Evolutionary conservation across 2,888 invertebrate genomes (phyloP).

Genomic region (Cerceris rybyensis): DNA sequence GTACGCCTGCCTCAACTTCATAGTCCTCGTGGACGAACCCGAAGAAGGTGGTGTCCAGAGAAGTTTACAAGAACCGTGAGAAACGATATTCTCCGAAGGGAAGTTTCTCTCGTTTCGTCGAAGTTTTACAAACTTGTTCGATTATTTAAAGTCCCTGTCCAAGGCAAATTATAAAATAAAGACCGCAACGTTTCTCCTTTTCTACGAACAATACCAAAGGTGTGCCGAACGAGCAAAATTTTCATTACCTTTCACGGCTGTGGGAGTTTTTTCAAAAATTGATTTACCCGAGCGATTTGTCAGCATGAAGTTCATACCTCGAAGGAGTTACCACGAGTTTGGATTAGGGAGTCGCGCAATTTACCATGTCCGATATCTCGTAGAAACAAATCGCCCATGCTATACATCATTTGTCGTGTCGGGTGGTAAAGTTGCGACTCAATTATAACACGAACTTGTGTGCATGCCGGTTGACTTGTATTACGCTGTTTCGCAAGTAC

Average conservation of each 20-base stretch:
- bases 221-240: no score
- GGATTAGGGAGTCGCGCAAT: constrained; percentile 16
- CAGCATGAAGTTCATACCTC: constrained; percentile 26
- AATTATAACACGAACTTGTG: constrained; percentile 25
- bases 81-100: constrained; percentile 20
- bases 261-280: not conserved
- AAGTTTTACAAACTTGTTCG: constrained; percentile 24
- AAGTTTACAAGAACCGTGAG: constrained; percentile 41
- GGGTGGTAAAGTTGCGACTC: constrained; percentile 44
- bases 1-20: not conserved
- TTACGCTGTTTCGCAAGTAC: not conserved
- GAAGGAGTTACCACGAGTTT: constrained; percentile 16
- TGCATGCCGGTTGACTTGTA: constrained; percentile 14
- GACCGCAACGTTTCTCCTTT: no score
- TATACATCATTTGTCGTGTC: constrained; percentile 51
- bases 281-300: constrained; percentile 35
- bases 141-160: constrained; percentile 2
- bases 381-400: constrained; percentile 41
- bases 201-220: no score
- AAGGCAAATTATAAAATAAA: no score
- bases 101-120: not conserved
- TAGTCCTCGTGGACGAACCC: constrained; percentile 1
- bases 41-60: constrained; percentile 11
- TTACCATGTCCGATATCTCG: constrained; percentile 17
- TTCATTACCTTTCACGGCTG: no score